Evolutionary conservation across 1,140 invertebrate species (phyloP).

Genomic region (Drusus annulatus): DNA sequence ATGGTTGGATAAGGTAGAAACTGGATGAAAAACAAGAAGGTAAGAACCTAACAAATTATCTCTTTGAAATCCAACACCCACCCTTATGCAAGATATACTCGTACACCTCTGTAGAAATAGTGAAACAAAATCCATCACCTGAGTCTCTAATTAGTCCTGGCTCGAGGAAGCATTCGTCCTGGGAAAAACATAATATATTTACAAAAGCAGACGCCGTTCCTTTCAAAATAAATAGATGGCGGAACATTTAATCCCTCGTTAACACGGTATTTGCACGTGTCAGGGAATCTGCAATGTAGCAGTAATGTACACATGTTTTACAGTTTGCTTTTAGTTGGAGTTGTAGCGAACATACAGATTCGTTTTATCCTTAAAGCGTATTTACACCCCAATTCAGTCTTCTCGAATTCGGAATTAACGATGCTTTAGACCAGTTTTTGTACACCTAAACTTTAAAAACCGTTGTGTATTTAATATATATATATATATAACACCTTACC

Average conservation of each 20-base stretch:
- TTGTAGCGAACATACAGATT: neutral
- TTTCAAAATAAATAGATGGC: slow-evolving; percentile 10
- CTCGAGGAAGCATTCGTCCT: neutral
- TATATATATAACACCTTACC: too few relatives aligned
- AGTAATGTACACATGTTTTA: neutral
- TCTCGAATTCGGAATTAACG: neutral
- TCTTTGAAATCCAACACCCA: too few relatives aligned
- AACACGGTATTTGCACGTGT: slow-evolving; percentile 23
- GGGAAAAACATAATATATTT: slow-evolving; percentile 15
- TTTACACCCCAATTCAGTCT: neutral
- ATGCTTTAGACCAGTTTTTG: too few relatives aligned
- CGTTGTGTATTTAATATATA: too few relatives aligned
- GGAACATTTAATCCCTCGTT: slow-evolving; percentile 21
- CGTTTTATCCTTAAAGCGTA: neutral
- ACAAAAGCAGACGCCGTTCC: neutral
- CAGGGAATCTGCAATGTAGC: neutral
- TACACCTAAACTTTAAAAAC: too few relatives aligned
- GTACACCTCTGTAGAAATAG: too few relatives aligned
- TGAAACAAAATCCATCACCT: neutral
- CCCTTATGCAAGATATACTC: too few relatives aligned
- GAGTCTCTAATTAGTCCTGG: neutral
- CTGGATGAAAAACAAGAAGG: too few relatives aligned
- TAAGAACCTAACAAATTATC: too few relatives aligned
- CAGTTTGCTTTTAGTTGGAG: slow-evolving; percentile 2
- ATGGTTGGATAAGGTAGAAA: too few relatives aligned